Conservation (phyloP, 2,888 invertebrate species). For the Oegoconia quadripuncta region DNA sequence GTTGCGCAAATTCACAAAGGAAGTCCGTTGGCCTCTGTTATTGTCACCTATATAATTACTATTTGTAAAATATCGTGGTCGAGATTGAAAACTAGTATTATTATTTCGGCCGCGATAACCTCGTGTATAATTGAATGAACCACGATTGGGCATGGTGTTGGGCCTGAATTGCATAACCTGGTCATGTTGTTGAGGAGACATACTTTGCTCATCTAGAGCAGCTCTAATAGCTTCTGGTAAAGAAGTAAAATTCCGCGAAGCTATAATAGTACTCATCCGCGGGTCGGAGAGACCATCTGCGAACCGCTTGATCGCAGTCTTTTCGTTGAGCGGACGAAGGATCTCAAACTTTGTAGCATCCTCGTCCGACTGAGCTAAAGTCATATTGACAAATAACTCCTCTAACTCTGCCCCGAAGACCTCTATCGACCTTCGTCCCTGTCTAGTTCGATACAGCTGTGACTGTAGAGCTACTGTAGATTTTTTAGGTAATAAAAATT, state of each 20-base stretch:
- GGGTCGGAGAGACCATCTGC: constrained; percentile 13
- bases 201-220: constrained; percentile 12
- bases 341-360: constrained; percentile 5
- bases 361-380: constrained; percentile 15
- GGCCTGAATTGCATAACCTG: too few relatives aligned
- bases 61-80: too few relatives aligned
- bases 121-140: too few relatives aligned
- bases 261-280: constrained; percentile 12
- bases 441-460: constrained; percentile 4
- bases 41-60: too few relatives aligned
- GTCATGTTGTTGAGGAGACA: too few relatives aligned
- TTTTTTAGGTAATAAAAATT: constrained; percentile 5
- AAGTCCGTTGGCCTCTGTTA: too few relatives aligned
- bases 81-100: too few relatives aligned
- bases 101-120: too few relatives aligned
- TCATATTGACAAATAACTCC: constrained; percentile 15
- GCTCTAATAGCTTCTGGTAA: constrained; percentile 15
- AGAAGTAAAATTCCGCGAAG: constrained; percentile 10
- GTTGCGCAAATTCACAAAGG: background rate
- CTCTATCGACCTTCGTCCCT: constrained; percentile 6
- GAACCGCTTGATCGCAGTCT: constrained; percentile 16
- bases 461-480: constrained; percentile 9
- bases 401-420: constrained; percentile 12
- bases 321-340: constrained; percentile 17
- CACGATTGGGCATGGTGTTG: too few relatives aligned